Percentiles rank a stretch among this genome's conserved stretches.
Conservation (phyloP, 2,888 invertebrate species). For the Neoscelio sp. region DNA sequence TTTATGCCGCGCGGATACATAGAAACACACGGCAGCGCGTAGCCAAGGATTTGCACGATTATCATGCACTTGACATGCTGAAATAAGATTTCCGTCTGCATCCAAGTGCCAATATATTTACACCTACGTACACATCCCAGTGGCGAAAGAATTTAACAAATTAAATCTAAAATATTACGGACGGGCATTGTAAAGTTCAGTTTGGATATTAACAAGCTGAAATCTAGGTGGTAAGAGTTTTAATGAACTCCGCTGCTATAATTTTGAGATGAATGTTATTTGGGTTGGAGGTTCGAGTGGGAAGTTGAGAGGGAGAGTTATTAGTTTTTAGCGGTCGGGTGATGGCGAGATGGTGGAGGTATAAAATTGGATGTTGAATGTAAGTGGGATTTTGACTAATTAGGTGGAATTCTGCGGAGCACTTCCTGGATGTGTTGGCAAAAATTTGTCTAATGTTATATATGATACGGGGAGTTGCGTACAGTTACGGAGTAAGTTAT, state of each 20-base stretch:
- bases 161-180: constrained; percentile 16
- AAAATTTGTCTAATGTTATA: neutral
- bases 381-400: constrained; percentile 9
- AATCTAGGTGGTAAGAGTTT: neutral
- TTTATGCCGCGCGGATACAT: too few species aligned
- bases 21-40: too few species aligned
- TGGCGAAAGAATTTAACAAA: constrained; percentile 13
- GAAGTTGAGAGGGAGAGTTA: neutral
- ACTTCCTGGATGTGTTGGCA: neutral
- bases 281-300: neutral
- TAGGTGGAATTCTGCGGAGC: neutral
- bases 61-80: constrained; percentile 35
- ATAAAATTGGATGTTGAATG: constrained; percentile 11
- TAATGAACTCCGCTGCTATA: neutral
- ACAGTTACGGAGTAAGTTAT: constrained; percentile 17
- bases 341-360: neutral
- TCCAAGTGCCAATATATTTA: constrained; percentile 14
- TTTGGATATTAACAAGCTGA: constrained; percentile 7
- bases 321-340: neutral
- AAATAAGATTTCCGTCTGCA: constrained; percentile 40
- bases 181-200: constrained; percentile 2
- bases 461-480: neutral
- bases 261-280: too few species aligned
- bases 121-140: constrained; percentile 3
- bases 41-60: constrained; percentile 38